Evolutionary conservation across 2,113 vertebrate genomes (phyloP).

Genomic region (Coptodon rendalli): DNA sequence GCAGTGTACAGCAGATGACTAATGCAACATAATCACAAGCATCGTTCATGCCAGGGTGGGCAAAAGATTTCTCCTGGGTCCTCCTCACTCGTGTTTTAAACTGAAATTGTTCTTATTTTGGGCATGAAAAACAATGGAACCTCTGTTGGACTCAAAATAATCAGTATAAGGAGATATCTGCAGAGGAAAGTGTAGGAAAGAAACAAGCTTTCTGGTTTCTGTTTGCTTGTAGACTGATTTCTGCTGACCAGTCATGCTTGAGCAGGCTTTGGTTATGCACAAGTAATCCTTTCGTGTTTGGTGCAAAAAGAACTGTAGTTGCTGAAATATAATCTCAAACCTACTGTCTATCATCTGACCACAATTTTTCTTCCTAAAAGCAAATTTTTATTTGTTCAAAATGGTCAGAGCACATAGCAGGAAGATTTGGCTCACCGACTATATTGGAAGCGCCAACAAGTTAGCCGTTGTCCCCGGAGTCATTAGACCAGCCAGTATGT

Average conservation of each 20-base stretch:
- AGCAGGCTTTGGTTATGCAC: neutral
- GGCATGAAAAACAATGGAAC: neutral
- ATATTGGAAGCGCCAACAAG: neutral
- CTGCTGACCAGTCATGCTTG: neutral
- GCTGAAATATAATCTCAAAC: neutral
- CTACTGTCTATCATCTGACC: neutral
- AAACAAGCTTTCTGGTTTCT: neutral
- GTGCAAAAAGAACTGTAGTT: neutral
- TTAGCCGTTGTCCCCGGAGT: rapidly evolving
- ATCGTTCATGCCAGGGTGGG: neutral
- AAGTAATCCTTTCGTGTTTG: neutral
- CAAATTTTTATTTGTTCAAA: neutral
- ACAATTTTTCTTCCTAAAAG: neutral
- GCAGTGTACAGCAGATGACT: neutral
- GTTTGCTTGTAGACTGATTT: neutral
- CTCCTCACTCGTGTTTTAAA: neutral
- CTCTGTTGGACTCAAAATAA: neutral
- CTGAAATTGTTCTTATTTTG: neutral
- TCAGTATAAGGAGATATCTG: neutral
- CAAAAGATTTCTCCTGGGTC: neutral
- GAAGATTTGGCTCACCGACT: neutral
- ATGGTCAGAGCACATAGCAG: neutral
- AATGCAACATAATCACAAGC: neutral
- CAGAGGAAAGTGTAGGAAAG: neutral
- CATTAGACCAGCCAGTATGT: neutral